These are phyloP conservation scores for Sebastes taczanowskii DNA, from an alignment of 2,797 vertebrate genomes.

Conservation along the genomic window DNA sequence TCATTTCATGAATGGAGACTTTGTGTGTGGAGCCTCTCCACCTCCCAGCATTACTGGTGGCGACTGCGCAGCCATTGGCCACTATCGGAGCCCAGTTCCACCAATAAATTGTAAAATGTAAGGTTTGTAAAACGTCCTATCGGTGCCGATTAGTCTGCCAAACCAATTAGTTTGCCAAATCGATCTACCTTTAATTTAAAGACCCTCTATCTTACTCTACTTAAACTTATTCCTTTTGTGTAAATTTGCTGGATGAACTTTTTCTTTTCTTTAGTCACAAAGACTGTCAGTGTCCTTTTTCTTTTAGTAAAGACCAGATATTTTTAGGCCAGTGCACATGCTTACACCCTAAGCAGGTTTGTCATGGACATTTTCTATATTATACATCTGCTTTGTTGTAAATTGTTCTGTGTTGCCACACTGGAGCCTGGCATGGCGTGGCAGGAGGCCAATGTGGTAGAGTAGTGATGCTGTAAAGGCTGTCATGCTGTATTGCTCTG, in stretches of 20 bases:
- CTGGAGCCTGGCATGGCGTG: neutral
- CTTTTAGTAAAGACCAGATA: neutral
- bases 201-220: neutral
- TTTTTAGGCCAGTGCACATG: neutral
- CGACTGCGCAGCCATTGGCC: too few relatives aligned
- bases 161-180: too few relatives aligned
- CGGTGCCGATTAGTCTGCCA: too few relatives aligned
- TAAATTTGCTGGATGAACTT: neutral
- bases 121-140: too few relatives aligned
- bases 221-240: neutral
- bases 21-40: too few relatives aligned
- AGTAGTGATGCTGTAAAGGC: slow-evolving; percentile 20
- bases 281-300: neutral
- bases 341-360: neutral
- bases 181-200: neutral
- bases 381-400: slow-evolving; percentile 7
- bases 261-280: neutral
- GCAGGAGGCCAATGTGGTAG: slow-evolving; percentile 8
- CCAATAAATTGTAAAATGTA: too few relatives aligned
- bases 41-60: too few relatives aligned
- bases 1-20: too few relatives aligned
- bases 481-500: neutral
- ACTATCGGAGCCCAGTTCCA: too few relatives aligned
- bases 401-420: neutral
- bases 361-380: neutral